Percentiles rank a stretch among this genome's conserved stretches.
These are phyloP conservation scores for Anthonomus grandis DNA, from an alignment of 1,140 invertebrate genomes.

Conservation along the genomic window DNA sequence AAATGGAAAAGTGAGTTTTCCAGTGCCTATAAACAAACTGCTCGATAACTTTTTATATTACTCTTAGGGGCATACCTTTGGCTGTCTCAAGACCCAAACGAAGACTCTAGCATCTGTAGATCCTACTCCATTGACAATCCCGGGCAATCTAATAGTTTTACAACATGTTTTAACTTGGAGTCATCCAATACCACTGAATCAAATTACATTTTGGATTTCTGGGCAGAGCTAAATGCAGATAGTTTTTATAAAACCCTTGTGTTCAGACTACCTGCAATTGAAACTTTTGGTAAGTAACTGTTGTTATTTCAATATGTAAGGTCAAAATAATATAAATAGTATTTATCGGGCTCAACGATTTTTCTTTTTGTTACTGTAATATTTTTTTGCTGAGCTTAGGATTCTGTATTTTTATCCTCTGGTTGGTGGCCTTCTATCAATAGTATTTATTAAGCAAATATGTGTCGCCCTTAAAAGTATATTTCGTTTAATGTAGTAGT, in stretches of 20 bases:
- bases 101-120: slow-evolving; percentile 10
- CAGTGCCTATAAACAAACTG: too few species aligned
- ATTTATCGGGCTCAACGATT: neutral
- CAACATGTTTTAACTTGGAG: slow-evolving; percentile 11
- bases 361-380: neutral
- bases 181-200: slow-evolving; percentile 1
- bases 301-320: neutral
- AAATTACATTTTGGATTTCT: slow-evolving; percentile 13
- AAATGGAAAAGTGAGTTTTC: slow-evolving; percentile 22
- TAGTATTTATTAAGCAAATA: neutral
- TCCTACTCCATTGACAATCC: neutral
- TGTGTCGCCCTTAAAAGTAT: neutral
- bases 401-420: neutral
- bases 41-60: too few species aligned
- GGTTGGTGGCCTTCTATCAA: neutral
- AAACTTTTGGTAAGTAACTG: slow-evolving; percentile 10
- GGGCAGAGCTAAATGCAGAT: slow-evolving; percentile 14
- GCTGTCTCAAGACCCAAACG: slow-evolving; percentile 4
- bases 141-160: slow-evolving; percentile 1
- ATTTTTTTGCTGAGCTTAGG: neutral
- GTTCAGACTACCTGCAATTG: slow-evolving; percentile 1
- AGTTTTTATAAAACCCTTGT: slow-evolving; percentile 16
- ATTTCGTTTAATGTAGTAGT: neutral
- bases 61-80: slow-evolving; percentile 16
- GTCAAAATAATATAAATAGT: neutral